Conservation (phyloP, 2,797 vertebrate species). For the Distichodus sexfasciatus region DNA sequence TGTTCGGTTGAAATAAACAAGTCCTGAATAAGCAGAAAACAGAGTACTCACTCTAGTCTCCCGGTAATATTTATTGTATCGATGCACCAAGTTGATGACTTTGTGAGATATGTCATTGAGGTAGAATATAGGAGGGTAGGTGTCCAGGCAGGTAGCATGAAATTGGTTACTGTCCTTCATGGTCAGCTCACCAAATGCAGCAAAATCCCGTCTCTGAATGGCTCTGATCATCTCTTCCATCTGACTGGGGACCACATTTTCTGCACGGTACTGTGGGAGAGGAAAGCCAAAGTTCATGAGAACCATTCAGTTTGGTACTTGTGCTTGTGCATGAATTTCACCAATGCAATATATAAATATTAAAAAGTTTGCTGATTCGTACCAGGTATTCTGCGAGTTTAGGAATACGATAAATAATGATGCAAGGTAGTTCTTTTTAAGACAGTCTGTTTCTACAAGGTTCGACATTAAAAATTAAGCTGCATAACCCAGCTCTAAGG, state of each 20-base stretch:
- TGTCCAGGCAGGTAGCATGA: conserved; percentile 94
- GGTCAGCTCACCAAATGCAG: conserved; percentile 84
- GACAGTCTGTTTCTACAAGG: too few relatives aligned
- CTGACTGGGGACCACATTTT: conserved; percentile 79
- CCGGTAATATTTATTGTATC: conserved; percentile 81
- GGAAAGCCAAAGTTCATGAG: neutral
- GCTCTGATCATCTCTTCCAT: conserved; percentile 82
- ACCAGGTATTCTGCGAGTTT: too few relatives aligned
- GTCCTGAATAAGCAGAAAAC: neutral
- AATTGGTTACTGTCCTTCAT: conserved; percentile 99
- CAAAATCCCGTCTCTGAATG: conserved; percentile 79
- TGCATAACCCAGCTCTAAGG: neutral
- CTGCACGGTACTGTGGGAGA: conserved; percentile 79
- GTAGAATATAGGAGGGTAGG: conserved; percentile 96
- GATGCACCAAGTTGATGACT: conserved; percentile 83
- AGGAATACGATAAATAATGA: too few relatives aligned
- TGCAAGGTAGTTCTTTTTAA: too few relatives aligned
- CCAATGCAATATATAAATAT: too few relatives aligned
- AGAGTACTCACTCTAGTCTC: conserved; percentile 76
- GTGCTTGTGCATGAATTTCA: too few relatives aligned
- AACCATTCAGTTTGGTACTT: neutral
- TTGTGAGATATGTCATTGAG: conserved; percentile 81
- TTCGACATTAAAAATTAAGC: too few relatives aligned
- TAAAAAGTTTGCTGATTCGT: too few relatives aligned
- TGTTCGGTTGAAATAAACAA: neutral